Conservation (phyloP, 2,888 invertebrate genomes). For the Plagodis pulveraria region DNA sequence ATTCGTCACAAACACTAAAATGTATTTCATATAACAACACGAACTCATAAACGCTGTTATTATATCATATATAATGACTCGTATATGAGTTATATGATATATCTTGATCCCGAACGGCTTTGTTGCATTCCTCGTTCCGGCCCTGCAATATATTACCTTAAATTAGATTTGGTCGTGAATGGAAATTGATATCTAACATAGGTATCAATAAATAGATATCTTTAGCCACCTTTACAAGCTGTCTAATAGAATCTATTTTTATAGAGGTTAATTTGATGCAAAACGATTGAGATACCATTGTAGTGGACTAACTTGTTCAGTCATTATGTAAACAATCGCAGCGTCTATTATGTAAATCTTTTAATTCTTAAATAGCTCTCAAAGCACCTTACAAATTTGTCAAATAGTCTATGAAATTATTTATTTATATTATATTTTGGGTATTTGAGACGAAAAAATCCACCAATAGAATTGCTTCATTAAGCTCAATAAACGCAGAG, state of each 20-base stretch:
- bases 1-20: constrained; percentile 75
- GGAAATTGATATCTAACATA: constrained; percentile 8
- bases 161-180: constrained; percentile 31
- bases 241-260: background rate
- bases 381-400: too few species aligned
- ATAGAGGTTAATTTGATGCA: background rate
- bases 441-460: too few species aligned
- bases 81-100: constrained; percentile 17
- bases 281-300: background rate
- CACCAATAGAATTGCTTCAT: too few species aligned
- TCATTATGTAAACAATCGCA: too few species aligned
- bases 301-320: background rate
- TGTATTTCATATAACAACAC: constrained; percentile 72
- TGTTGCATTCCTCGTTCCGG: constrained; percentile 47
- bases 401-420: too few species aligned
- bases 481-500: too few species aligned
- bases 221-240: background rate
- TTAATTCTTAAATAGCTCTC: too few species aligned
- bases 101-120: constrained; percentile 21
- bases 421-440: too few species aligned
- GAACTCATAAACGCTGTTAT: constrained; percentile 45
- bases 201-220: constrained; percentile 4
- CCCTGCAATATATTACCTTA: constrained; percentile 33
- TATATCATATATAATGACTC: constrained; percentile 46
- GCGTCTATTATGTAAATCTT: too few species aligned